These are phyloP conservation scores for Cyprichromis sp. DNA, from an alignment of 2,113 vertebrate genomes.

Conservation along the genomic window DNA sequence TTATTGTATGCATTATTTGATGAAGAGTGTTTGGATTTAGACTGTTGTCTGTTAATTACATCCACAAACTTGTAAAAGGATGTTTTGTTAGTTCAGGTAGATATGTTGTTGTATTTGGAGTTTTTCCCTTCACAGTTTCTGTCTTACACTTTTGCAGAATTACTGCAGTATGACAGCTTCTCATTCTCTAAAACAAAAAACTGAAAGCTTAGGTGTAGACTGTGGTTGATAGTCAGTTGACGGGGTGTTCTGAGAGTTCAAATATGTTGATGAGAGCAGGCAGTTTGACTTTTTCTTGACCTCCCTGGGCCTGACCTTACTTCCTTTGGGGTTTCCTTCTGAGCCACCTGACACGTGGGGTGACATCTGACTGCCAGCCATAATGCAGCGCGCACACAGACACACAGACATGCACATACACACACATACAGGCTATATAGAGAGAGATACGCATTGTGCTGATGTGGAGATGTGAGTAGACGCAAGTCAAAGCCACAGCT, in stretches of 20 bases:
- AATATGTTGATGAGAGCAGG: slow-evolving; percentile 3
- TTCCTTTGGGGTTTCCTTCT: slow-evolving; percentile 51
- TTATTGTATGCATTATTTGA: not conserved
- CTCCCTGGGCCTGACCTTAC: slow-evolving; percentile 7
- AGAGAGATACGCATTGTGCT: slow-evolving; percentile 1
- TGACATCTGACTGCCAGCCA: slow-evolving; percentile 2
- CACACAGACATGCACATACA: not conserved
- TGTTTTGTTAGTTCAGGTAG: not conserved
- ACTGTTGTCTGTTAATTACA: fast-evolving
- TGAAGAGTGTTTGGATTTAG: not conserved
- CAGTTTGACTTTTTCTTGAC: slow-evolving; percentile 54
- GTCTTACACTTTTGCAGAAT: not conserved
- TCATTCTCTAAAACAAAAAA: not conserved
- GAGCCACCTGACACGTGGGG: slow-evolving; percentile 47
- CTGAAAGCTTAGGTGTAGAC: not conserved
- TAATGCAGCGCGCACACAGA: not conserved
- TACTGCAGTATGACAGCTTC: not conserved
- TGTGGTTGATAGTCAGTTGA: slow-evolving; percentile 38
- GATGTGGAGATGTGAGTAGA: slow-evolving; percentile 45
- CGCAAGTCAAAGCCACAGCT: slow-evolving; percentile 71
- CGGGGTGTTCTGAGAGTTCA: not conserved
- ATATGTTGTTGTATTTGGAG: not conserved
- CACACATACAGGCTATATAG: not conserved
- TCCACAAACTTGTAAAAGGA: not conserved
- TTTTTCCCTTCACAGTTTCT: not conserved